phyloP scores from a whole-genome alignment of 2,113 vertebrate species.

The Tursiops truncatus region DNA sequence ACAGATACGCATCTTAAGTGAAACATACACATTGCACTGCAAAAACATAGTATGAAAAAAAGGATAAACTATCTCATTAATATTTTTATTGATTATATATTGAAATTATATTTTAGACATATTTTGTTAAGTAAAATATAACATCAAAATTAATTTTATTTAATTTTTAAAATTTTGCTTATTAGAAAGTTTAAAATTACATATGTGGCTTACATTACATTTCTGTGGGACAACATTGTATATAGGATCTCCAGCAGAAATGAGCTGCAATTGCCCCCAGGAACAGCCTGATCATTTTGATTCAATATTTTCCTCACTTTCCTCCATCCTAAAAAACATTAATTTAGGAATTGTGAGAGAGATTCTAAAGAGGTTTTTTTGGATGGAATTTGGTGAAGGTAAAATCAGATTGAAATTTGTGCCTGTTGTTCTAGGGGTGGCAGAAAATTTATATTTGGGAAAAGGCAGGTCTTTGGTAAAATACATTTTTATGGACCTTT shows the following conservation, averaged over 20 bases:
- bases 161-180: neutral
- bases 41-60: neutral
- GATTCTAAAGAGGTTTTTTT: neutral
- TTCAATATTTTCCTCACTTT: neutral
- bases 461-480: neutral
- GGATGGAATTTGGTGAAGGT: neutral
- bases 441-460: neutral
- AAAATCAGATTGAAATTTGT: neutral
- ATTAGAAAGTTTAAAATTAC: neutral
- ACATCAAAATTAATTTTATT: neutral
- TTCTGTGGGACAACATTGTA: neutral
- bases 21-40: neutral
- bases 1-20: neutral
- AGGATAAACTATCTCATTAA: neutral
- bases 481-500: neutral
- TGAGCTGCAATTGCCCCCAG: neutral
- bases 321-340: neutral
- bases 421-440: neutral
- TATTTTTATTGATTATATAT: neutral
- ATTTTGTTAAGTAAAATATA: neutral
- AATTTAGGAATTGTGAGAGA: neutral
- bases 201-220: neutral
- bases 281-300: neutral
- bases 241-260: neutral
- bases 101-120: neutral